These are phyloP conservation scores for Acipenser ruthenus DNA, from an alignment of 2,797 vertebrate genomes.

Conservation along the genomic window DNA sequence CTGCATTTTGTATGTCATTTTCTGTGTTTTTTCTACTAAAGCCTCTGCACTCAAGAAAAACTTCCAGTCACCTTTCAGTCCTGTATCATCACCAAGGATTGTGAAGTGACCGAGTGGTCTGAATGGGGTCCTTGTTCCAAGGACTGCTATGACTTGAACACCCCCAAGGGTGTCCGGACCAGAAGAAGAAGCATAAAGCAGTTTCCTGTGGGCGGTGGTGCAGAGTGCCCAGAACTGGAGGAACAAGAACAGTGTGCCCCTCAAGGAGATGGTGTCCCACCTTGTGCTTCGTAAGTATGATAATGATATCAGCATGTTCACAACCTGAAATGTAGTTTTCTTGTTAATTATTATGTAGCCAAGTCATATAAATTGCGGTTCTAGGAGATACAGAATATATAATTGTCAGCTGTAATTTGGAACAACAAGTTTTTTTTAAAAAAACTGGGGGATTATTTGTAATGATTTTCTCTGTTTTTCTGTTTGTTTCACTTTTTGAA, in stretches of 20 bases:
- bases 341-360: no score
- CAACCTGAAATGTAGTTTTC: no score
- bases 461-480: no score
- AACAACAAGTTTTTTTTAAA: no score
- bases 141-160: slow-evolving; percentile 59
- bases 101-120: slow-evolving; percentile 79
- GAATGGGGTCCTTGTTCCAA: slow-evolving; percentile 82
- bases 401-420: no score
- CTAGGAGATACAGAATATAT: no score
- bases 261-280: slow-evolving; percentile 56
- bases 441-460: no score
- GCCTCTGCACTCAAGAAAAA: slow-evolving; percentile 77
- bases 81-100: slow-evolving; percentile 81
- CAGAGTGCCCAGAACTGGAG: slow-evolving; percentile 67
- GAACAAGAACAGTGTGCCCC: slow-evolving; percentile 70
- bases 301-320: no score
- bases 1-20: no score
- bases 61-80: slow-evolving; percentile 81
- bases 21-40: slow-evolving; percentile 39
- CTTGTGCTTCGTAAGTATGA: slow-evolving; percentile 78
- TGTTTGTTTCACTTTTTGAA: no score
- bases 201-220: slow-evolving; percentile 69
- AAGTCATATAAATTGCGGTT: no score
- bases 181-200: slow-evolving; percentile 70
- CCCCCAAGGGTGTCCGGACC: slow-evolving; percentile 60